Base-by-base conservation (phyloP, 2,888 invertebrate genomes). In the Tenthredo livida region DNA sequence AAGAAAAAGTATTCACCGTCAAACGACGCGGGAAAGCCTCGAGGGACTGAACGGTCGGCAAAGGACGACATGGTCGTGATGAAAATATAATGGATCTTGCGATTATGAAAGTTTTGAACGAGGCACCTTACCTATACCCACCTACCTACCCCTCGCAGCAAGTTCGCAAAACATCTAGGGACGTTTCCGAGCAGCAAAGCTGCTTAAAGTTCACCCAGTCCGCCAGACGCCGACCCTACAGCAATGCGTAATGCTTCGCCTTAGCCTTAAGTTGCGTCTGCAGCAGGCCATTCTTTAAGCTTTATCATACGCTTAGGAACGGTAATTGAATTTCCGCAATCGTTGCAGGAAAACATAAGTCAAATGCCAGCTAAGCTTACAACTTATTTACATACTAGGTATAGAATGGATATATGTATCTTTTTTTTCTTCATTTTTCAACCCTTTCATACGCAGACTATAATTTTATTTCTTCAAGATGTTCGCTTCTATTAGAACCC, bases 41-140 rank as follows among this genome's bases (percentile, higher is more conserved):
- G 29, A 77, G 77, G 77, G 77, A 77, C 25, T 77, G 17, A 50
- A 47, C 47, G 50, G 77, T 54, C 33, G 50, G 77, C 54, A 77
- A 77, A 54, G 77, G 77, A 77, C 77, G 77, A 33, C 77, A 50
- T 33, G 50, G 50, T 73, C 29, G 77, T 50, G 77, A 77, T 77
- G 77, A 77, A 77, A 77, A 77, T 77, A 77, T 77, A 77, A 77
- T 77, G 77, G 77, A n/a, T 77, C 77, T 29, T 33, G 50, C 77
- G 77, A 77, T 77, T 77, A 77, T 77, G 50, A 77, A 77, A 77
- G 77, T 77, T 77, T 77, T 50, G 17, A 73, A 73, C 73, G 73
- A 43, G 21, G 15, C 33, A 67, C 67, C 29, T 67, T 33, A 67
- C 67, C 29, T 25, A 67, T 33, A 29, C 61, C 21, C 25, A 61